These are phyloP conservation scores for Thalassophryne amazonica DNA, from an alignment of 2,797 vertebrate species.

Conservation along the genomic window DNA sequence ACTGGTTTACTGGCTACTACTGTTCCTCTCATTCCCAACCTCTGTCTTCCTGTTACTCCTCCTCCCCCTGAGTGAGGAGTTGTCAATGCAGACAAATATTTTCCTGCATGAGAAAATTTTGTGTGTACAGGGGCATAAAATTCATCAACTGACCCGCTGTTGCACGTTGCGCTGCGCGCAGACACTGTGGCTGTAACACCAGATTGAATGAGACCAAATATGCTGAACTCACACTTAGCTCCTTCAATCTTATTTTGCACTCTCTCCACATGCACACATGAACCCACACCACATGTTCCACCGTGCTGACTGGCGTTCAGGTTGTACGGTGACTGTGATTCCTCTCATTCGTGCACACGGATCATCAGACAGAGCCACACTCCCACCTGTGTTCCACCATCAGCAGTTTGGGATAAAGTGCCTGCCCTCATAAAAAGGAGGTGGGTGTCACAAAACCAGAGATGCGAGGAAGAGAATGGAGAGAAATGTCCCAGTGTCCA, in stretches of 20 bases:
- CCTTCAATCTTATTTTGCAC: not conserved
- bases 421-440: slow-evolving; percentile 50
- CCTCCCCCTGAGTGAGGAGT: no score
- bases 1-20: no score
- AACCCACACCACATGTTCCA: not conserved
- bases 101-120: not conserved
- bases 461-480: slow-evolving; percentile 28
- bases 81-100: no score
- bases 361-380: slow-evolving; percentile 7
- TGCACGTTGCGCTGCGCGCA: no score
- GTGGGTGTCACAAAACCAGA: slow-evolving; percentile 47
- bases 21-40: no score
- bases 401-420: slow-evolving; percentile 13
- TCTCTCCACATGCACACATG: not conserved
- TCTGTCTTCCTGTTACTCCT: no score
- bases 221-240: not conserved
- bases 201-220: no score
- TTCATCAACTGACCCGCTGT: no score
- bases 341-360: slow-evolving; percentile 21
- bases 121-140: not conserved
- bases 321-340: slow-evolving; percentile 11
- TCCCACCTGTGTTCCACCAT: slow-evolving; percentile 22
- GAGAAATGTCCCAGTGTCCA: slow-evolving; percentile 44
- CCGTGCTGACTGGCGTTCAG: slow-evolving; percentile 6
- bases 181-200: no score